Conservation (phyloP, 2,797 vertebrate species). For the Australoheros facetus region DNA sequence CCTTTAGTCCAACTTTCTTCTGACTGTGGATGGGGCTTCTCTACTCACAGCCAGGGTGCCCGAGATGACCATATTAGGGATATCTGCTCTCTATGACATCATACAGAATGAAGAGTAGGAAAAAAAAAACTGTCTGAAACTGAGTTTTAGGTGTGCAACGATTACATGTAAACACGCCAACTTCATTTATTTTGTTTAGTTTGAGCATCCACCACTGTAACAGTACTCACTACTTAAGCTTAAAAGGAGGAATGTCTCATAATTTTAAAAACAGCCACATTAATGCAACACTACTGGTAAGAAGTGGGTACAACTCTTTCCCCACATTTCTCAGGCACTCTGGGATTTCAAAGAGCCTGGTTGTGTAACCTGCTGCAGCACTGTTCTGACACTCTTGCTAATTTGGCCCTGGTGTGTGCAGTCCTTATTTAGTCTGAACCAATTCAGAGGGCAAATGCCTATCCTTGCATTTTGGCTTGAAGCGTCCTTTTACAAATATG, state of each 20-base stretch:
- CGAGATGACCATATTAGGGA: not conserved
- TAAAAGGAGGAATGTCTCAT: not conserved
- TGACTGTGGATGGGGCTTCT: not conserved
- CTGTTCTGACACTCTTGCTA: not conserved
- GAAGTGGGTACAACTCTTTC: not conserved
- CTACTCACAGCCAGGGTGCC: not conserved
- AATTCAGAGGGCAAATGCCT: slow-evolving; percentile 28
- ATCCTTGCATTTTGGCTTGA: slow-evolving; percentile 13
- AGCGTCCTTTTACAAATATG: slow-evolving; percentile 6
- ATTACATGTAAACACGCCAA: too few species aligned
- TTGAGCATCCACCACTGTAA: not conserved
- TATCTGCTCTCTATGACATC: not conserved
- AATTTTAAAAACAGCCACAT: not conserved
- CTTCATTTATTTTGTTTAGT: not conserved
- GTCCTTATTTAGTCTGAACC: slow-evolving; percentile 33
- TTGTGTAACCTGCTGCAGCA: slow-evolving; percentile 26
- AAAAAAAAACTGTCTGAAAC: not conserved
- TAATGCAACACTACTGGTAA: not conserved
- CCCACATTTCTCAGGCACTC: not conserved
- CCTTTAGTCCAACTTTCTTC: not conserved
- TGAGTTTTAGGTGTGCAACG: rapidly evolving
- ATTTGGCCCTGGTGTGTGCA: slow-evolving; percentile 18
- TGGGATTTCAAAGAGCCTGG: slow-evolving; percentile 1
- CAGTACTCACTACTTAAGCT: too few species aligned
- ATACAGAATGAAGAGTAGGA: not conserved